Base-by-base conservation (phyloP, 1,140 invertebrate genomes). In the Periplaneta americana region DNA sequence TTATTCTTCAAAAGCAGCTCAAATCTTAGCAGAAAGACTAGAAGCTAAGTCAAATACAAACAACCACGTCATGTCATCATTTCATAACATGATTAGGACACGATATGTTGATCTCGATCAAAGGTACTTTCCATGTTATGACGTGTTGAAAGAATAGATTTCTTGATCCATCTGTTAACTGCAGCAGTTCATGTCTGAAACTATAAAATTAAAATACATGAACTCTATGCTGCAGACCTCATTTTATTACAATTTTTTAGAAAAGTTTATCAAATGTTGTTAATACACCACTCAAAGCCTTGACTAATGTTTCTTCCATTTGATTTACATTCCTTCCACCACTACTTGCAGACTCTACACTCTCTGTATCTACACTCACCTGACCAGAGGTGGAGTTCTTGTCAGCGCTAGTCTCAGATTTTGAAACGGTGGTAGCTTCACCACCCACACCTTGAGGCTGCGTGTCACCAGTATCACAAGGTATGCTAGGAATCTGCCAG, bases 401-500 rank as follows among this genome's bases (percentile, higher is more conserved):
- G 13, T 37, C 37, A 28, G 22, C 34, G 17, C 28, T 18, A 39
- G 33, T n/a, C 5, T 36, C 34, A n/a, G n/a, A 35, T 22, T 18
- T 18, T 3, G 74, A 32, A 13, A 78, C 22, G 22, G 77, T n/a
- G n/a, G 18, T 78, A 13, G 13, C 31, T 78, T 78, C 77, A 22
- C 10, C 18, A 15, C 6, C 10, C 5, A 35, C 32, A 1, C 33
- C 34, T 6, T 28, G 13, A 22, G 74, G 75, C 32, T 17, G 6
- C 91, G 91, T 84, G 91, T 92, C 80, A 87, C 90, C 93, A 9
- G 93, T 94, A 80, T 91, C 93, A 86, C 93, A 95, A 10, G 93
- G 93, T 85, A 95, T 94, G 34, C 91, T 94, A 17, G 93, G 93
- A 86, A 95, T 94, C 82, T 91, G 90, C 83, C 91, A 90, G 76